phyloP scores from a whole-genome alignment of 2,113 vertebrate genomes.

The Petrocephalus zakoni region DNA sequence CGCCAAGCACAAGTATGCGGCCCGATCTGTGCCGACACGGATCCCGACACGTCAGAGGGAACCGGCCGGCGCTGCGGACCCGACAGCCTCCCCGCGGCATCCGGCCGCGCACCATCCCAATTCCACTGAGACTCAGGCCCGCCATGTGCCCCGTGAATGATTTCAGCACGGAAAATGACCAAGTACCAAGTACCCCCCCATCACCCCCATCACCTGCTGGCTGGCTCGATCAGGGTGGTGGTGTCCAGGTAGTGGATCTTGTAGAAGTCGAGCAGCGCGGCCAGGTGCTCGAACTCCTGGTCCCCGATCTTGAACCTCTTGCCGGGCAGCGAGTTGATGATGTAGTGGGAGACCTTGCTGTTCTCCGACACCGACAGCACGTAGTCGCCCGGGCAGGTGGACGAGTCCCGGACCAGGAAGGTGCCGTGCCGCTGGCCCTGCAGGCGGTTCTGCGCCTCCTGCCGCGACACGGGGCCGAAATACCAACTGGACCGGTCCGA shows the following conservation, averaged over 20 bases:
- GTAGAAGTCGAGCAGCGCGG: conserved; percentile 94
- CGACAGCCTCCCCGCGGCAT: not conserved
- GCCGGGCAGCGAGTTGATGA: conserved; percentile 91
- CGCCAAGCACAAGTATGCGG: not conserved
- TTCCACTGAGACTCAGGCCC: not conserved
- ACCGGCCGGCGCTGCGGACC: not conserved
- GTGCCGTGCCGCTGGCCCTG: conserved; percentile 92
- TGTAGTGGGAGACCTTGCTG: conserved; percentile 96
- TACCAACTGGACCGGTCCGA: conserved; percentile 91
- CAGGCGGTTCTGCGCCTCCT: conserved; percentile 84
- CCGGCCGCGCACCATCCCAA: not conserved
- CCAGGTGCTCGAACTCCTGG: conserved; percentile 90
- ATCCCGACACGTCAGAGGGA: not conserved
- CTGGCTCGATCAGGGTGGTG: conserved; percentile 93
- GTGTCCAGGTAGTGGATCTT: conserved; percentile 99
- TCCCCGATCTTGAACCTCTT: conserved; percentile 96
- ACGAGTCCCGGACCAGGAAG: conserved; percentile 93
- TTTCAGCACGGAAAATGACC: too few relatives aligned
- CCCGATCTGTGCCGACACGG: not conserved
- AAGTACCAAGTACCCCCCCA: too few relatives aligned
- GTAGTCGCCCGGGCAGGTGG: conserved; percentile 94
- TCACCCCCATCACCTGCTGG: conserved; percentile 69
- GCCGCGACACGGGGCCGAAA: conserved; percentile 84
- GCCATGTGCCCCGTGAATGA: not conserved
- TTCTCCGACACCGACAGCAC: conserved; percentile 97